phyloP scores from a whole-genome alignment of 2,888 invertebrate genomes.

The Noctua janthe region DNA sequence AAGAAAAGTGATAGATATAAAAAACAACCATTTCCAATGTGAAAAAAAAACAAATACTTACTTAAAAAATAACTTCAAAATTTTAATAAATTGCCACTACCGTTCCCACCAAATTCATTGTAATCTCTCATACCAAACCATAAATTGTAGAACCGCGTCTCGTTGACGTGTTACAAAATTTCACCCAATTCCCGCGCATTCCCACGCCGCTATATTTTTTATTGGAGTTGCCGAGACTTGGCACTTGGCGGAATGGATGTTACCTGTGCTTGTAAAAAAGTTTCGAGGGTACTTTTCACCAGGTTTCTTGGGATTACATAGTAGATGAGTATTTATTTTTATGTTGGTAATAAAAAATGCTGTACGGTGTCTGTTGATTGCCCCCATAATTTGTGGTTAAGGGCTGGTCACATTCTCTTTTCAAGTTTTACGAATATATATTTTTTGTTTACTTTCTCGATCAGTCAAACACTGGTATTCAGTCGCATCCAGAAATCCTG shows the following conservation, averaged over 20 bases:
- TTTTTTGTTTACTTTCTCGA: not conserved
- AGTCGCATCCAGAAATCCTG: not conserved
- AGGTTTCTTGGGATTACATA: slow-evolving; percentile 39
- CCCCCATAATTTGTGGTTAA: not conserved
- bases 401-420: not conserved
- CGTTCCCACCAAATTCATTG: slow-evolving; percentile 1
- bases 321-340: slow-evolving; percentile 32
- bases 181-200: slow-evolving; percentile 58
- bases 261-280: slow-evolving; percentile 56
- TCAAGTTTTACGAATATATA: not conserved
- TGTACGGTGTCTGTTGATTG: slow-evolving; percentile 16
- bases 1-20: not conserved
- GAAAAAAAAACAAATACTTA: not conserved
- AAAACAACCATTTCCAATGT: not conserved
- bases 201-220: slow-evolving; percentile 50
- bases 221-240: slow-evolving; percentile 59
- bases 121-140: slow-evolving; percentile 33
- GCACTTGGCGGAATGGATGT: slow-evolving; percentile 47
- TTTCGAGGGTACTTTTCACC: slow-evolving; percentile 39
- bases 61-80: not conserved
- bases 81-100: slow-evolving; percentile 13
- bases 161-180: slow-evolving; percentile 58
- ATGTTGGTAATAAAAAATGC: slow-evolving; percentile 7
- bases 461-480: not conserved
- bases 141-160: slow-evolving; percentile 49